Base-by-base conservation (phyloP, 2,888 invertebrate species). In the Coleophora flavipennella region DNA sequence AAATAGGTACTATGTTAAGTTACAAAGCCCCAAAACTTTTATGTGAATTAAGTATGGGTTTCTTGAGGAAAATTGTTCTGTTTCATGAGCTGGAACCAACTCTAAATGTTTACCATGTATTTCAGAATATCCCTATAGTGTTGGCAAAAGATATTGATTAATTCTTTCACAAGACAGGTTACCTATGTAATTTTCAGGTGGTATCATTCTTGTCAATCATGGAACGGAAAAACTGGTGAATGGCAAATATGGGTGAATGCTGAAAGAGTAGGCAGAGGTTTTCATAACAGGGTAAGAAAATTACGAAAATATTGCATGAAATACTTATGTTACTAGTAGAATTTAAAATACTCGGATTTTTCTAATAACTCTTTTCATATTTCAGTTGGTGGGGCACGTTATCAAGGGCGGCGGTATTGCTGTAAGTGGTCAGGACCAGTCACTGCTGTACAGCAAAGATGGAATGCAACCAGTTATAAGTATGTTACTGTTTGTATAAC, bases 181-280 rank as follows among this genome's bases (percentile, higher is more conserved):
- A n/a, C n/a, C n/a, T n/a, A n/a, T n/a, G n/a, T n/a, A n/a, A 4
- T 29, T 29, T 58, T 27, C 64, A 89, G 91, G 45, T 94, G 94
- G 94, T 94, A 94, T 81, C 94, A 94, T 71, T 90, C 92, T 37
- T 94, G 94, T 61, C 91, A 92, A 57, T 94, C 94, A 39, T 94
- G 94, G 94, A 94, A 94, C 67, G 94, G 94, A 12, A 91, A 91
- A 65, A 93, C 94, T 7, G 94, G 94, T 36, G 94, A 94, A 75
- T 94, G 94, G 94, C 94, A 94, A 76, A 89, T 94, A 52, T 94
- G 94, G 94, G 90, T 94, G 46, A 93, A 93, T 67, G 91, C 91
- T 13, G 94, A 94, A 70, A 86, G 94, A 50, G 93, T 94, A 37
- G 94, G 94, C 49, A 88, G 94, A 60, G 94, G 94, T 44, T 94